A percentile compares a stretch with the other conserved stretches of the same genome.
phyloP scores from a whole-genome alignment of 1,140 invertebrate species.

The Mactra quadrangularis region DNA sequence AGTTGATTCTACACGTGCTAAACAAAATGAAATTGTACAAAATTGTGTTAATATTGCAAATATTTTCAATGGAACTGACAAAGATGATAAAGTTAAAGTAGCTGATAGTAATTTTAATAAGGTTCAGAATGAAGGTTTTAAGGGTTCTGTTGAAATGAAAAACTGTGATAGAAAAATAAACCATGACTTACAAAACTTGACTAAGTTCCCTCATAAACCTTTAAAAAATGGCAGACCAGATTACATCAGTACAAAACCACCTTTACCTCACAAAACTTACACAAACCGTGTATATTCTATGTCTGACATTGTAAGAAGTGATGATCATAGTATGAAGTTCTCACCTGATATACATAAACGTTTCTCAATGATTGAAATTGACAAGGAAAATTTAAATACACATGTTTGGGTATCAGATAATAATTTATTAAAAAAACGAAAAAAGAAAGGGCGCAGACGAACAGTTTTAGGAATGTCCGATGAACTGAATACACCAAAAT shows the following conservation, averaged over 20 bases:
- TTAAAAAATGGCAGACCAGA: neutral
- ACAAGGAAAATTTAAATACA: conserved; percentile 6
- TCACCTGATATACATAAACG: neutral
- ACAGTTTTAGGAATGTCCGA: neutral
- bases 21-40: too few relatives aligned
- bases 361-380: conserved; percentile 19
- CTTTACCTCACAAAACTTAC: conserved; percentile 19
- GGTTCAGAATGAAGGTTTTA: too few relatives aligned
- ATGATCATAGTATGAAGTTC: neutral
- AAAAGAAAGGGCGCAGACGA: neutral
- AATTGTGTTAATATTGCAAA: too few relatives aligned
- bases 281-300: conserved; percentile 31
- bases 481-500: conserved; percentile 19
- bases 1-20: too few relatives aligned
- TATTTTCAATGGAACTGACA: too few relatives aligned
- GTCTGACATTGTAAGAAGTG: conserved; percentile 30
- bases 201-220: too few relatives aligned
- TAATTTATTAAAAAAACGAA: neutral
- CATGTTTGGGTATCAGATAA: neutral
- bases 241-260: conserved; percentile 37
- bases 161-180: too few relatives aligned
- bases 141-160: too few relatives aligned
- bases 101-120: too few relatives aligned
- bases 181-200: too few relatives aligned
- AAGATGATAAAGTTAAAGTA: too few relatives aligned